A percentile compares a stretch with the other conserved stretches of the same genome.
Conservation (phyloP, 2,797 vertebrate species). For the Enteromius unitaeniatus region DNA sequence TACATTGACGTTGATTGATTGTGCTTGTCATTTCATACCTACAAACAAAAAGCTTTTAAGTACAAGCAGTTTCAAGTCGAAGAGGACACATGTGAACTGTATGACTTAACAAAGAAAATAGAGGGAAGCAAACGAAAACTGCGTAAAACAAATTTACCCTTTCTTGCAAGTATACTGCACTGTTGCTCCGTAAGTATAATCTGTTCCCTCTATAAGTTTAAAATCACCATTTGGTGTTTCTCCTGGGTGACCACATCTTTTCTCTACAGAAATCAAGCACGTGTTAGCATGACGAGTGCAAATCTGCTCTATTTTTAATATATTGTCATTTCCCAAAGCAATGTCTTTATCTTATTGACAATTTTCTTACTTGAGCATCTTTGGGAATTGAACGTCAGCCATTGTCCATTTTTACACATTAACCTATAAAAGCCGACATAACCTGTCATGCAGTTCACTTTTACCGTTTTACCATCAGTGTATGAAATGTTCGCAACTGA, state of each 20-base stretch:
- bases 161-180: conserved; percentile 72
- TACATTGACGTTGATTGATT: conserved; percentile 62
- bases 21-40: conserved; percentile 76
- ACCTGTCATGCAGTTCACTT: conserved; percentile 68
- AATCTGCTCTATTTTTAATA: not conserved
- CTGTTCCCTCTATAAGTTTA: conserved; percentile 54
- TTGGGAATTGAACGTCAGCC: not conserved
- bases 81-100: not conserved
- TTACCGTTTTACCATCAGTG: not conserved
- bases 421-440: conserved; percentile 69
- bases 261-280: conserved; percentile 62
- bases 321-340: not conserved
- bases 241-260: conserved; percentile 76
- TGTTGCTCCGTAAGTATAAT: conserved; percentile 76
- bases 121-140: not conserved
- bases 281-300: not conserved
- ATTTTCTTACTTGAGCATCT: conserved; percentile 70
- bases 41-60: conserved; percentile 24
- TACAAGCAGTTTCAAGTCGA: not conserved
- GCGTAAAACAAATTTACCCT: conserved; percentile 67
- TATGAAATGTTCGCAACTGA: conserved; percentile 45
- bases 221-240: conserved; percentile 75
- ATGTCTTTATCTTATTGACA: not conserved
- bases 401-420: conserved; percentile 51
- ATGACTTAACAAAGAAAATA: not conserved